These are phyloP conservation scores for Heliconius himera DNA, from an alignment of 1,140 invertebrate genomes.

Conservation along the genomic window DNA sequence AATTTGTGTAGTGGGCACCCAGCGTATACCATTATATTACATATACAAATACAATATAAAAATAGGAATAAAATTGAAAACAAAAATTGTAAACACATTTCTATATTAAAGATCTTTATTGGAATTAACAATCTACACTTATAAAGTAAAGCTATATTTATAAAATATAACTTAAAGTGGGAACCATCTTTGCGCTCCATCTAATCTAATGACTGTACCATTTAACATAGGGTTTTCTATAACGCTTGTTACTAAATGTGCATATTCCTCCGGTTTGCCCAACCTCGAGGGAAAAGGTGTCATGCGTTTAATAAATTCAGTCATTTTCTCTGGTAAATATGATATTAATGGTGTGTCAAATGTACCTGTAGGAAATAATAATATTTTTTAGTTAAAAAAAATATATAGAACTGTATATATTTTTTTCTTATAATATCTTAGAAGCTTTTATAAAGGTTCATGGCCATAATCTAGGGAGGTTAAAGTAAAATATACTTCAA, in stretches of 20 bases:
- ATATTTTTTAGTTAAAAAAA: too few relatives aligned
- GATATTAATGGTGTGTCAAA: slow-evolving; percentile 95
- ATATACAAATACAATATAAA: too few relatives aligned
- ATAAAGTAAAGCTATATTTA: slow-evolving; percentile 37
- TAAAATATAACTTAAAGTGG: slow-evolving; percentile 54
- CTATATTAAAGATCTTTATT: slow-evolving; percentile 17
- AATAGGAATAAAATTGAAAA: too few relatives aligned
- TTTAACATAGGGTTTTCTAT: slow-evolving; percentile 97
- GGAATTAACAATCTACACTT: slow-evolving; percentile 45
- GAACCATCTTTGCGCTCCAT: slow-evolving; percentile 93
- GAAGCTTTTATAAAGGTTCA: too few relatives aligned
- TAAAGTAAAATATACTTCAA: too few relatives aligned
- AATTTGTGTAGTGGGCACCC: too few relatives aligned
- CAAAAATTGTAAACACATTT: background rate
- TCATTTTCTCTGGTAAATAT: slow-evolving; percentile 92
- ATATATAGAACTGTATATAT: too few relatives aligned
- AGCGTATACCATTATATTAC: too few relatives aligned
- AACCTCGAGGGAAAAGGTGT: slow-evolving; percentile 94
- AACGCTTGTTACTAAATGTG: slow-evolving; percentile 92
- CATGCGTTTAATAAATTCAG: slow-evolving; percentile 88
- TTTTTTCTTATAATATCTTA: too few relatives aligned
- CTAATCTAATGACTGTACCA: slow-evolving; percentile 96
- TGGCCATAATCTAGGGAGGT: too few relatives aligned
- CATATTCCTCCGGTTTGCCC: slow-evolving; percentile 95
- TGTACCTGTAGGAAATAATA: slow-evolving; percentile 84